A percentile compares a stretch with the other conserved stretches of the same genome.
phyloP scores from a whole-genome alignment of 2,888 invertebrate species.

The Mythimna albipuncta region DNA sequence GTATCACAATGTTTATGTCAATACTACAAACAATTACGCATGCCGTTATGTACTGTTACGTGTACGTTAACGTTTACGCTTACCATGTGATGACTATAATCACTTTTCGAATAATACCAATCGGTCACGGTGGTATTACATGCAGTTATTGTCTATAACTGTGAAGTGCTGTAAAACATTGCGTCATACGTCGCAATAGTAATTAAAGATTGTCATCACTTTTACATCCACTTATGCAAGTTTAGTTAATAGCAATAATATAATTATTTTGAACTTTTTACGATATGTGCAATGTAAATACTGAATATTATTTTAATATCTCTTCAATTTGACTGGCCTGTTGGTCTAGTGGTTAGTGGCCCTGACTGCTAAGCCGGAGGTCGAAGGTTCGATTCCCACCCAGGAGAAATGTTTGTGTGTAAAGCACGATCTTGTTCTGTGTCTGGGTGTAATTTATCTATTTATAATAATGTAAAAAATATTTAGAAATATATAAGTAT shows the following conservation, averaged over 20 bases:
- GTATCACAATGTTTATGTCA: neutral
- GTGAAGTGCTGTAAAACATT: conserved; percentile 36
- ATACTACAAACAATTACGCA: conserved; percentile 18
- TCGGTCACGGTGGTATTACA: conserved; percentile 37
- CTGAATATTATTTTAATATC: neutral
- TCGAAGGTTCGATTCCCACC: too few species aligned
- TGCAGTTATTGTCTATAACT: conserved; percentile 32
- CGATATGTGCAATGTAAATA: neutral
- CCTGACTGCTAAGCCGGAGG: too few species aligned
- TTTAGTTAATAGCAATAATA: neutral
- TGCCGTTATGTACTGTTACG: conserved; percentile 37
- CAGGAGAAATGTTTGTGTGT: too few species aligned
- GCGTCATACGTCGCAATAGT: conserved; percentile 8
- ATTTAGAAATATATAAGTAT: too few species aligned
- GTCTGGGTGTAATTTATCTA: too few species aligned
- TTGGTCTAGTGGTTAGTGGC: too few species aligned
- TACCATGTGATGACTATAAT: conserved; percentile 9
- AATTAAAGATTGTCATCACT: conserved; percentile 51
- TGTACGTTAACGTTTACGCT: conserved; percentile 13
- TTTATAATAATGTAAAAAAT: too few species aligned
- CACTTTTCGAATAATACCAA: conserved; percentile 32
- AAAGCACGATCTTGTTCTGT: too few species aligned
- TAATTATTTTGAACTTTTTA: neutral
- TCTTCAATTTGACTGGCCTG: neutral
- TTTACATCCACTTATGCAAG: conserved; percentile 22